Conservation (phyloP, 35 echinoderm and acorn worm species). For the Strongylocentrotus purpuratus region DNA sequence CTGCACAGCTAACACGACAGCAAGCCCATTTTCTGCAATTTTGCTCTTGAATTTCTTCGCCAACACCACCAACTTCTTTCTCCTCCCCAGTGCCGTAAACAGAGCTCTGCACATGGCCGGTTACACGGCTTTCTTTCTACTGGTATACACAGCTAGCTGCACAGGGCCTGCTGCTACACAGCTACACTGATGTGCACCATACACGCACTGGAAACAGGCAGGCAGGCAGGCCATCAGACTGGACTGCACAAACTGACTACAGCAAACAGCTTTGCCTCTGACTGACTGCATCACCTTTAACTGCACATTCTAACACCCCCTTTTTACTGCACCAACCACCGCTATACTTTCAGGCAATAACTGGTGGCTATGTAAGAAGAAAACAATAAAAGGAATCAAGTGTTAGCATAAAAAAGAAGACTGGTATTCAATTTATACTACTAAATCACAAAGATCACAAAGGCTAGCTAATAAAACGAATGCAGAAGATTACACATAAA, state of each 20-base stretch:
- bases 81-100: background rate
- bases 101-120: background rate
- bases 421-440: background rate
- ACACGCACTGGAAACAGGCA: constrained; percentile 20
- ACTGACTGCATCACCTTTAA: background rate
- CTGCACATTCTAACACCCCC: constrained; percentile 37
- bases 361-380: constrained; percentile 51
- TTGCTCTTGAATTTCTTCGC: constrained; percentile 5
- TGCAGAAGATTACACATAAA: background rate
- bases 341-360: constrained; percentile 49
- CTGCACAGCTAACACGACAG: background rate
- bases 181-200: background rate
- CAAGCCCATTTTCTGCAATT: background rate
- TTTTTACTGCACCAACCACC: constrained; percentile 36
- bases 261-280: constrained; percentile 45
- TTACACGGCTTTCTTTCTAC: constrained; percentile 13
- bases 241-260: constrained; percentile 36
- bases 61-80: background rate
- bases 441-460: background rate
- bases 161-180: constrained; percentile 6
- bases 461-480: no score
- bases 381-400: constrained; percentile 15
- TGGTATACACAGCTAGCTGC: background rate
- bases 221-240: constrained; percentile 8
- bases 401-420: constrained; percentile 31